Percentiles rank a stretch among this genome's conserved stretches.
phyloP scores from a whole-genome alignment of 1,140 invertebrate species.

The Tachypleus tridentatus region DNA sequence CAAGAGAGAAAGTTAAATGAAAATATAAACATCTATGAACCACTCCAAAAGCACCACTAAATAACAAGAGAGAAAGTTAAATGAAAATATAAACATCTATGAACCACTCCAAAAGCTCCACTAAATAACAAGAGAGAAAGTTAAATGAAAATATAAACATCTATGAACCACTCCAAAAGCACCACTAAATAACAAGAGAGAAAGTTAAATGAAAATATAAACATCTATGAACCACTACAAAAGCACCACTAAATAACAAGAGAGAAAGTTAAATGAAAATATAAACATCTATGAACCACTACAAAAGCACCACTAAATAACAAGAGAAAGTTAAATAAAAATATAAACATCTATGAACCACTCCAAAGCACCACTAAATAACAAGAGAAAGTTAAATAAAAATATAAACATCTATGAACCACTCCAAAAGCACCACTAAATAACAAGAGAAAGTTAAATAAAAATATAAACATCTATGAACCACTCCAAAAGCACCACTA shows the following conservation, averaged over 20 bases:
- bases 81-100: slow-evolving; percentile 51
- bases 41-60: slow-evolving; percentile 85
- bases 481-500: slow-evolving; percentile 90
- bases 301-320: slow-evolving; percentile 76
- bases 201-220: not conserved
- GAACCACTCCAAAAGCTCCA: slow-evolving; percentile 97
- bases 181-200: slow-evolving; percentile 40
- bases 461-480: slow-evolving; percentile 62
- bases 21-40: slow-evolving; percentile 68
- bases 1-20: not conserved
- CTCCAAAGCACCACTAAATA: slow-evolving; percentile 79
- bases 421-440: slow-evolving; percentile 85
- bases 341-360: slow-evolving; percentile 75
- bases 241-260: slow-evolving; percentile 55
- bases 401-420: slow-evolving; percentile 68
- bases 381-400: not conserved
- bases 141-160: slow-evolving; percentile 38
- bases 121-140: slow-evolving; percentile 1
- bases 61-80: not conserved
- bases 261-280: not conserved
- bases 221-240: slow-evolving; percentile 96
- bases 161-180: slow-evolving; percentile 98
- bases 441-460: not conserved
- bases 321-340: not conserved
- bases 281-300: slow-evolving; percentile 81